Evolutionary conservation across 2,113 vertebrate genomes (phyloP).

Genomic region (Labeo catla): DNA sequence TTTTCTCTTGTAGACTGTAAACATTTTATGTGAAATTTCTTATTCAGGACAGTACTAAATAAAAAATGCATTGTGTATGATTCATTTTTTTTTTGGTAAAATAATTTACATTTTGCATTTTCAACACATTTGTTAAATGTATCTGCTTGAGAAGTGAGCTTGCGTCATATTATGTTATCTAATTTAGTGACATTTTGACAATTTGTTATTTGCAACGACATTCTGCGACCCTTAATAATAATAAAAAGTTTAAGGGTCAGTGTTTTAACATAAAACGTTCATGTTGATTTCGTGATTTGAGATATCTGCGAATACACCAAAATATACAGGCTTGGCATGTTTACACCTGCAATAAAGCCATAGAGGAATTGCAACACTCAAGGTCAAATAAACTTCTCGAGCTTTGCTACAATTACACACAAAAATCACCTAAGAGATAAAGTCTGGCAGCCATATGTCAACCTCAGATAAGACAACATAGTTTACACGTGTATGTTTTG

Average conservation of each 20-base stretch:
- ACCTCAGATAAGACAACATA: background rate
- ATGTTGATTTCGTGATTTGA: background rate
- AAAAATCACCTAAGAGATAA: conserved; percentile 7
- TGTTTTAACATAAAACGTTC: background rate
- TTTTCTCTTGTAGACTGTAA: too few relatives aligned
- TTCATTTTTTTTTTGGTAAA: too few relatives aligned
- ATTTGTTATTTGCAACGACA: background rate
- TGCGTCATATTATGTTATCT: too few relatives aligned
- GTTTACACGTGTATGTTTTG: background rate
- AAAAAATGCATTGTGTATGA: too few relatives aligned
- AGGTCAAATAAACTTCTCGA: conserved; percentile 31
- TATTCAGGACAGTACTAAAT: too few relatives aligned
- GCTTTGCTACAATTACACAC: background rate
- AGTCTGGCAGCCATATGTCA: background rate
- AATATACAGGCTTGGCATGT: background rate
- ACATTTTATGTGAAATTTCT: too few relatives aligned
- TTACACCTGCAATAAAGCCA: conserved; percentile 11
- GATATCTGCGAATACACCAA: background rate
- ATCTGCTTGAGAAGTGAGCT: too few relatives aligned
- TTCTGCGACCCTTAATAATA: background rate
- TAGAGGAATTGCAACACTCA: conserved; percentile 11
- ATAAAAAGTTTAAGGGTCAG: background rate
- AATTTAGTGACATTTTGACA: background rate
- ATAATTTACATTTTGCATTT: too few relatives aligned
- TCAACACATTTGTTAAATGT: too few relatives aligned